phyloP scores from a whole-genome alignment of 2,797 vertebrate genomes.

The Crocodylus rhombifer region DNA sequence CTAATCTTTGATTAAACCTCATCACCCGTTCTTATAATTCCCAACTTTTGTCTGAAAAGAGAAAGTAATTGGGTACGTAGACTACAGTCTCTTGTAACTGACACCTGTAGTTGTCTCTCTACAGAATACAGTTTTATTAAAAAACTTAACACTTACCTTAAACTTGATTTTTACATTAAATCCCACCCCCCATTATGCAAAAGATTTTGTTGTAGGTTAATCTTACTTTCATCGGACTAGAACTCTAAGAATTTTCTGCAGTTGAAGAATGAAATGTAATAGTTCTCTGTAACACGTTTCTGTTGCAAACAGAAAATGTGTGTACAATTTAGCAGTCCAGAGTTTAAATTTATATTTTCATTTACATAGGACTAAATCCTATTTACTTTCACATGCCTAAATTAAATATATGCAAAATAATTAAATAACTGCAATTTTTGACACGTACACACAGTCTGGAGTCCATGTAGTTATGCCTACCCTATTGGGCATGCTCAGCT shows the following conservation, averaged over 20 bases:
- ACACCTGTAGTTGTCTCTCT: constrained; percentile 76
- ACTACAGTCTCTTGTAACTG: constrained; percentile 77
- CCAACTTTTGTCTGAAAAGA: constrained; percentile 80
- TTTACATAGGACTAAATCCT: too few species aligned
- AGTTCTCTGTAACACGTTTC: background rate
- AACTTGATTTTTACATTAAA: constrained; percentile 12
- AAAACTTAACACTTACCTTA: constrained; percentile 52
- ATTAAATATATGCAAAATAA: too few species aligned
- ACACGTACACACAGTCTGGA: too few species aligned
- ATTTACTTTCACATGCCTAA: too few species aligned
- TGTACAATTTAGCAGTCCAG: background rate
- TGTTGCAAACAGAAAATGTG: background rate
- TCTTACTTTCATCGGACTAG: background rate
- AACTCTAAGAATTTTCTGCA: background rate
- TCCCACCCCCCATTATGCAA: background rate
- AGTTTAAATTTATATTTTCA: background rate
- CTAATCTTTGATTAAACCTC: constrained; percentile 84
- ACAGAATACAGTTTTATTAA: constrained; percentile 67
- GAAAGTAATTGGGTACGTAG: constrained; percentile 74
- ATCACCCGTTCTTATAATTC: constrained; percentile 74
- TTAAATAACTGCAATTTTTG: too few species aligned
- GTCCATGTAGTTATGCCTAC: too few species aligned
- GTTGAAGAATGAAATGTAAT: background rate
- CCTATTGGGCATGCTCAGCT: too few species aligned
- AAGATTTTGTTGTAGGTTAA: background rate